These are phyloP conservation scores for Apomyelois bistriatella DNA, from an alignment of 2,888 invertebrate genomes.

Conservation along the genomic window DNA sequence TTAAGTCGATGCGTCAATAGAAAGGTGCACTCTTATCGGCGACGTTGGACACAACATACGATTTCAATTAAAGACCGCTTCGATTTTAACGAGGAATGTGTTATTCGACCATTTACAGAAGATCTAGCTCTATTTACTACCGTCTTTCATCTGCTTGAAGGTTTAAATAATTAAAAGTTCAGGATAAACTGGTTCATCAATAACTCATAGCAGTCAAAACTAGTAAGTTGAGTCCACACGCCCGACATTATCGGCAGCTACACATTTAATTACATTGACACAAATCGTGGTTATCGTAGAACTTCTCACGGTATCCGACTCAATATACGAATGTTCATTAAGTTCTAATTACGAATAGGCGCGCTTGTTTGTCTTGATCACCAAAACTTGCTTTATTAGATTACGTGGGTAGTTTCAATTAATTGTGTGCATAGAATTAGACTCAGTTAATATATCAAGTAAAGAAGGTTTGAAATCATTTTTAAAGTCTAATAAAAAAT, in stretches of 20 bases:
- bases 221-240: constrained; percentile 63
- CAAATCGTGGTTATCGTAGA: constrained; percentile 75
- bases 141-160: constrained; percentile 24
- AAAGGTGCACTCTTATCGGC: constrained; percentile 58
- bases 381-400: constrained; percentile 78
- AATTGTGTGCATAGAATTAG: constrained; percentile 56
- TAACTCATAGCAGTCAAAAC: constrained; percentile 65
- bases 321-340: constrained; percentile 77
- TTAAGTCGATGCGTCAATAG: constrained; percentile 47
- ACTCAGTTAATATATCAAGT: background rate
- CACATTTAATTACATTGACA: constrained; percentile 79
- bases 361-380: constrained; percentile 78
- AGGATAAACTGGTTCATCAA: constrained; percentile 48
- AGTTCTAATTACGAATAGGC: constrained; percentile 77
- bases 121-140: constrained; percentile 41
- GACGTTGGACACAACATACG: constrained; percentile 70
- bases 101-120: constrained; percentile 48
- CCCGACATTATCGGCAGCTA: constrained; percentile 73
- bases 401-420: constrained; percentile 79
- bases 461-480: background rate
- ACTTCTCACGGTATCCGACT: constrained; percentile 78
- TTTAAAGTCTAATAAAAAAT: too few relatives aligned
- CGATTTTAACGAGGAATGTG: constrained; percentile 64
- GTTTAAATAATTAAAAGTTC: constrained; percentile 41
- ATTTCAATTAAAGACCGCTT: constrained; percentile 76